A percentile compares a stretch with the other conserved stretches of the same genome.
These are phyloP conservation scores for Chaenocephalus aceratus DNA, from an alignment of 2,113 vertebrate species.

Conservation along the genomic window DNA sequence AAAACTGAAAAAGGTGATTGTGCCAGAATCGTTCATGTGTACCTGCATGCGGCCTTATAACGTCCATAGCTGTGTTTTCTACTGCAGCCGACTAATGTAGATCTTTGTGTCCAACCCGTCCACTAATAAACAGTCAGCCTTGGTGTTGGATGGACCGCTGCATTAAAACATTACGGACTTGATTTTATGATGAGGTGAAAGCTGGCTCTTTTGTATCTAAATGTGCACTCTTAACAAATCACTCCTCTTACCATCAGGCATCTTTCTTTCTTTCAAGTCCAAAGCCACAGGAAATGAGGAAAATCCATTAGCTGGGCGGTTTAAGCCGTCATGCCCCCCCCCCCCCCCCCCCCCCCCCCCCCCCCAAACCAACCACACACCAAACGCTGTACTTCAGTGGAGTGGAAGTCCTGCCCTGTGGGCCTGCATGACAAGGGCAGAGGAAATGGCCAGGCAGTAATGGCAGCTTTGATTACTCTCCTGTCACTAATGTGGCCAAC, in stretches of 20 bases:
- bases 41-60: no score
- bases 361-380: not conserved
- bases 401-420: slow-evolving; percentile 60
- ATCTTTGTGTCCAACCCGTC: not conserved
- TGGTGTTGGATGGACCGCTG: slow-evolving; percentile 25
- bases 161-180: slow-evolving; percentile 29
- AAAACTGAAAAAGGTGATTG: no score
- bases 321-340: slow-evolving; percentile 6
- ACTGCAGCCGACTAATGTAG: not conserved
- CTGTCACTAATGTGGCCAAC: slow-evolving; percentile 79
- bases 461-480: slow-evolving; percentile 80
- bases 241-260: slow-evolving; percentile 31
- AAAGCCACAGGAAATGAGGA: slow-evolving; percentile 73
- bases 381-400: slow-evolving; percentile 30
- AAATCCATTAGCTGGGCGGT: slow-evolving; percentile 75
- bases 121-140: slow-evolving; percentile 6
- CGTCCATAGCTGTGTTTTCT: not conserved
- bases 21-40: no score
- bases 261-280: slow-evolving; percentile 64
- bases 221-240: slow-evolving; percentile 65
- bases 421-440: slow-evolving; percentile 69
- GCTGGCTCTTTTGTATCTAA: slow-evolving; percentile 25
- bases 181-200: slow-evolving; percentile 38
- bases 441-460: slow-evolving; percentile 77
- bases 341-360: not conserved